Conservation (phyloP, 2,113 vertebrate species). For the Uria aalge region DNA sequence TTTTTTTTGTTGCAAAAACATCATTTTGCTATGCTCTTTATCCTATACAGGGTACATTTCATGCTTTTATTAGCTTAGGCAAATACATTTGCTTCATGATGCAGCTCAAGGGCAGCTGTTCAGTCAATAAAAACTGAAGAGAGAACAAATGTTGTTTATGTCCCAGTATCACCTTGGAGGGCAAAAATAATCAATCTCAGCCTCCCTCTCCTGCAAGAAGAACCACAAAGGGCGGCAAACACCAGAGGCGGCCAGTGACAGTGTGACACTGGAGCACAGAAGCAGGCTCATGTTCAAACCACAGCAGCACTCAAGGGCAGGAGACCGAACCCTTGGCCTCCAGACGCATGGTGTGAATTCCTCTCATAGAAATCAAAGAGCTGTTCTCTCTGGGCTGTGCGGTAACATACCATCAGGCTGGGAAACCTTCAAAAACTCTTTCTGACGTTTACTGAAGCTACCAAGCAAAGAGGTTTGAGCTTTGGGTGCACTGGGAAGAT, state of each 20-base stretch:
- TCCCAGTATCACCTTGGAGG: background rate
- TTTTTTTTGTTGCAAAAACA: background rate
- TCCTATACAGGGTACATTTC: background rate
- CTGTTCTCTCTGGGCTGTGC: background rate
- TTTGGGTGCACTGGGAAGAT: background rate
- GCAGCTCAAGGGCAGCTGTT: constrained; percentile 5
- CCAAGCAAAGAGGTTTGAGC: background rate
- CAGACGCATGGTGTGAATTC: background rate
- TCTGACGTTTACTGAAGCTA: background rate
- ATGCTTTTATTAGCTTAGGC: background rate
- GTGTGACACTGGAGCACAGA: background rate
- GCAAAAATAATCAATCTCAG: background rate
- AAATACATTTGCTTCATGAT: background rate
- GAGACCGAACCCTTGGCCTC: background rate
- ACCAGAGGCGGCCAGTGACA: background rate
- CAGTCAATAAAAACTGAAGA: background rate
- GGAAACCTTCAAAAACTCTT: background rate
- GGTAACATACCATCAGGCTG: background rate
- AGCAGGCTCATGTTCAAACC: background rate
- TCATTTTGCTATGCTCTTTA: background rate
- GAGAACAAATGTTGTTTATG: background rate
- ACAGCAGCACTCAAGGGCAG: background rate
- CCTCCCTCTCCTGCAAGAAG: background rate
- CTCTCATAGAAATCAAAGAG: background rate
- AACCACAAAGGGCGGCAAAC: background rate